These are phyloP conservation scores for Ostrea edulis DNA, from an alignment of 1,140 invertebrate species.

Conservation along the genomic window DNA sequence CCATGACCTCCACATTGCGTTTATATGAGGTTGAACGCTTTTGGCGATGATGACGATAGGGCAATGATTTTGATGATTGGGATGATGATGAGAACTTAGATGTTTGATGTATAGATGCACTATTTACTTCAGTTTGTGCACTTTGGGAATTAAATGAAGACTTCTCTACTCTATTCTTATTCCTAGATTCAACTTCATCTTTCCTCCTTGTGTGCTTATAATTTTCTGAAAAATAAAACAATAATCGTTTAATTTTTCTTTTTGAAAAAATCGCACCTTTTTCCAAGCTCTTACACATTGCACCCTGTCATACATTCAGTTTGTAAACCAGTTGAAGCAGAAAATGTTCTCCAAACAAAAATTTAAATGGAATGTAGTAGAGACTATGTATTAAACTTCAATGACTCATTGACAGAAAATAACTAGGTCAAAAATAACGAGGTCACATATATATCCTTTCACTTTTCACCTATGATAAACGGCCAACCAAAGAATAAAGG, in stretches of 20 bases:
- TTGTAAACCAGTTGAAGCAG: background rate
- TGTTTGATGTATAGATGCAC: constrained; percentile 17
- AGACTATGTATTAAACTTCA: constrained; percentile 23
- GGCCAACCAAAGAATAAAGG: background rate
- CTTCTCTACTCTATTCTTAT: background rate
- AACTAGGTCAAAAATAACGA: constrained; percentile 15
- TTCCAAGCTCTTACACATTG: background rate
- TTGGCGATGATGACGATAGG: constrained; percentile 57
- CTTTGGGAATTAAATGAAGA: constrained; percentile 41
- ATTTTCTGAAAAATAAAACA: constrained; percentile 61
- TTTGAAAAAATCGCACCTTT: background rate
- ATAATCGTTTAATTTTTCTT: background rate
- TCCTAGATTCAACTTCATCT: constrained; percentile 29
- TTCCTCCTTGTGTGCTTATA: constrained; percentile 62
- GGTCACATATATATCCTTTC: constrained; percentile 20
- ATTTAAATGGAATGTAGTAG: constrained; percentile 24
- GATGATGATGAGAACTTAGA: constrained; percentile 13
- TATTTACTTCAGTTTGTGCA: constrained; percentile 31
- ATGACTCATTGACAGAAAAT: constrained; percentile 30
- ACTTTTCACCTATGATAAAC: constrained; percentile 2
- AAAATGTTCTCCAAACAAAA: background rate
- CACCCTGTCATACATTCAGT: constrained; percentile 7
- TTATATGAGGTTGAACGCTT: constrained; percentile 81
- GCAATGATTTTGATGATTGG: constrained; percentile 40
- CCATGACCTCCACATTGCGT: constrained; percentile 90